Percentiles rank a stretch among this genome's conserved stretches.
These are phyloP conservation scores for Linurgus olivaceus DNA, from an alignment of 2,797 vertebrate genomes.

Conservation along the genomic window DNA sequence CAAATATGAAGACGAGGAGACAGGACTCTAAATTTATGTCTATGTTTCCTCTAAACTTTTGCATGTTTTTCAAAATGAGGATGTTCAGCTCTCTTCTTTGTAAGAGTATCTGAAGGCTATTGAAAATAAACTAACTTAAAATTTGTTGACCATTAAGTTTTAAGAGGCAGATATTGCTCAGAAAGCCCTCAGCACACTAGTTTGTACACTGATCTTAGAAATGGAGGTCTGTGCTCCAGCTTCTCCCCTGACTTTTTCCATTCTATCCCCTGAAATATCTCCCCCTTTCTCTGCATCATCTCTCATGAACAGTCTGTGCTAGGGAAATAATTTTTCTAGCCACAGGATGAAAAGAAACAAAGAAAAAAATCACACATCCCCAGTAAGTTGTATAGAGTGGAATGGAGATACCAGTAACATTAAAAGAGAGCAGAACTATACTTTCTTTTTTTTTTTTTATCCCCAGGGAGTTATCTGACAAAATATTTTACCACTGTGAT, in stretches of 20 bases:
- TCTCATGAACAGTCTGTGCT: not conserved
- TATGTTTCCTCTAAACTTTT: not conserved
- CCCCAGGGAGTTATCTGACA: not conserved
- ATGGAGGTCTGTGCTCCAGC: not conserved
- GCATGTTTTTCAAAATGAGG: not conserved
- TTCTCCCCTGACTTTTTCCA: not conserved
- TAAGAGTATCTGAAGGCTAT: not conserved
- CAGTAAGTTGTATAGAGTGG: not conserved
- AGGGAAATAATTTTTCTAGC: not conserved
- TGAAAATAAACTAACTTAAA: not conserved
- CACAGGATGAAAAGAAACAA: not conserved
- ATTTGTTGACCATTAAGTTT: not conserved
- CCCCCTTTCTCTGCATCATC: not conserved
- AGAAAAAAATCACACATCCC: accelerated
- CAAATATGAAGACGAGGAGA: not conserved
- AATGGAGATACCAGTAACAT: not conserved
- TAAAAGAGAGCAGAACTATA: not conserved
- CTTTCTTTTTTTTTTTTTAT: not conserved
- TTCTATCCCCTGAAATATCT: not conserved
- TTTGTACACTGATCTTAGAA: not conserved
- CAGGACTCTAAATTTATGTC: not conserved
- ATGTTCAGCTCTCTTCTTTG: not conserved
- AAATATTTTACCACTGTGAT: not conserved
- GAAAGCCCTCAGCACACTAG: not conserved
- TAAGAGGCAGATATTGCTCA: not conserved